Evolutionary conservation across 2,113 vertebrate species (phyloP).

Genomic region (Notechis scutatus): DNA sequence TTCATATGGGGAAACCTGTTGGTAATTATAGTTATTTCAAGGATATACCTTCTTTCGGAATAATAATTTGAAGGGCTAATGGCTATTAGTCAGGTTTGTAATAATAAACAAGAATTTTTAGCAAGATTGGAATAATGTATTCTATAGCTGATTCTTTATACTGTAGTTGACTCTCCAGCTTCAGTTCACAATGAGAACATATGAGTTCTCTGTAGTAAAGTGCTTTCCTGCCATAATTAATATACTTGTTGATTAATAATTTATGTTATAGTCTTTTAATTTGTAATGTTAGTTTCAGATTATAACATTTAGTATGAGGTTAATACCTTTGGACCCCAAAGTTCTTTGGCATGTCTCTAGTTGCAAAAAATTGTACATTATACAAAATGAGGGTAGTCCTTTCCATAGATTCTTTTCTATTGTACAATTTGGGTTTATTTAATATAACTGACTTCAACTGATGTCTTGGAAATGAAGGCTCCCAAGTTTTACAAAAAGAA

Average conservation of each 20-base stretch:
- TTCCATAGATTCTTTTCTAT: background rate
- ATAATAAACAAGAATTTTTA: background rate
- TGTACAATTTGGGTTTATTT: background rate
- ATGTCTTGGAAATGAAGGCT: background rate
- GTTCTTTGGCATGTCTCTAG: background rate
- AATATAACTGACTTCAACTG: background rate
- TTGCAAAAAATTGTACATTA: background rate
- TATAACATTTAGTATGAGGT: background rate
- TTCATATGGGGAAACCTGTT: background rate
- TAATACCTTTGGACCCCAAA: background rate
- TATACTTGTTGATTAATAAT: background rate
- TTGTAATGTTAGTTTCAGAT: background rate
- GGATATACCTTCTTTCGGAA: slow-evolving; percentile 4
- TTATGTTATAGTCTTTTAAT: background rate
- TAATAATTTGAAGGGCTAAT: background rate
- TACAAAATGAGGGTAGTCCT: background rate
- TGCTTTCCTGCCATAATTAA: background rate
- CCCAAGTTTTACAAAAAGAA: background rate
- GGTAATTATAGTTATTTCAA: background rate
- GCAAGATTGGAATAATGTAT: background rate
- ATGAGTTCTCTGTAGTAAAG: background rate
- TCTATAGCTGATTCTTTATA: background rate
- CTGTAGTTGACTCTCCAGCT: background rate
- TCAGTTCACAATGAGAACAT: background rate
- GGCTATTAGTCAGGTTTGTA: background rate